Evolutionary conservation across 2,888 invertebrate genomes (phyloP).

Genomic region (Andrena chrysosceles): DNA sequence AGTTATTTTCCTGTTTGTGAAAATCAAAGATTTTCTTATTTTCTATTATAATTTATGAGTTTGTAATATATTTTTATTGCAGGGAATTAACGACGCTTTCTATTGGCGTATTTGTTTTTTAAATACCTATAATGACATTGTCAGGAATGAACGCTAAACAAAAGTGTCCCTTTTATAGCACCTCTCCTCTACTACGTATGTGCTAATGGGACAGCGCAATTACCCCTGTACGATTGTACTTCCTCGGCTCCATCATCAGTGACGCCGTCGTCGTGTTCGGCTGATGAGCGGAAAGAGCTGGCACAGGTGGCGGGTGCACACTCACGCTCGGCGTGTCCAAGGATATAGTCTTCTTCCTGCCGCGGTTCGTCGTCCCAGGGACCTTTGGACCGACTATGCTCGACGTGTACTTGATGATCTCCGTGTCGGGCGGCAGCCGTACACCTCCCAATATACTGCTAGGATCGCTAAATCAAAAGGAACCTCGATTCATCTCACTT

Average conservation of each 20-base stretch:
- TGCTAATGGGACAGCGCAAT: slow-evolving; percentile 7
- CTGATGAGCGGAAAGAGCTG: slow-evolving; percentile 80
- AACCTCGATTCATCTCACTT: neutral
- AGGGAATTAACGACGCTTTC: too few relatives aligned
- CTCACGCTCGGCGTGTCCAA: slow-evolving; percentile 90
- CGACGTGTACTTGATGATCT: slow-evolving; percentile 96
- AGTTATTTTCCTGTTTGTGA: too few relatives aligned
- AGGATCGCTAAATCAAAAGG: slow-evolving; percentile 88
- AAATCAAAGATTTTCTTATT: too few relatives aligned
- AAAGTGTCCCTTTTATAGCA: too few relatives aligned
- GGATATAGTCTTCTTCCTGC: slow-evolving; percentile 95
- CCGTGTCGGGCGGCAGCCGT: slow-evolving; percentile 94
- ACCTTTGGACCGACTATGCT: slow-evolving; percentile 94
- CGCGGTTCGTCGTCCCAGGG: slow-evolving; percentile 93
- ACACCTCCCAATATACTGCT: slow-evolving; percentile 93
- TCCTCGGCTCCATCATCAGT: slow-evolving; percentile 85
- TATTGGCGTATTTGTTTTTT: too few relatives aligned
- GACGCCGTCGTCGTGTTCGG: slow-evolving; percentile 78
- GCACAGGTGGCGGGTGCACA: slow-evolving; percentile 86
- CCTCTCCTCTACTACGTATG: neutral
- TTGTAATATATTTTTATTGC: too few relatives aligned
- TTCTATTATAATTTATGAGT: too few relatives aligned
- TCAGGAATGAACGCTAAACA: too few relatives aligned
- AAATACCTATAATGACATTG: too few relatives aligned
- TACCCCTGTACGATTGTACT: slow-evolving; percentile 80